phyloP scores from a whole-genome alignment of 2,113 vertebrate genomes.

The Pachycephala philippinensis region DNA sequence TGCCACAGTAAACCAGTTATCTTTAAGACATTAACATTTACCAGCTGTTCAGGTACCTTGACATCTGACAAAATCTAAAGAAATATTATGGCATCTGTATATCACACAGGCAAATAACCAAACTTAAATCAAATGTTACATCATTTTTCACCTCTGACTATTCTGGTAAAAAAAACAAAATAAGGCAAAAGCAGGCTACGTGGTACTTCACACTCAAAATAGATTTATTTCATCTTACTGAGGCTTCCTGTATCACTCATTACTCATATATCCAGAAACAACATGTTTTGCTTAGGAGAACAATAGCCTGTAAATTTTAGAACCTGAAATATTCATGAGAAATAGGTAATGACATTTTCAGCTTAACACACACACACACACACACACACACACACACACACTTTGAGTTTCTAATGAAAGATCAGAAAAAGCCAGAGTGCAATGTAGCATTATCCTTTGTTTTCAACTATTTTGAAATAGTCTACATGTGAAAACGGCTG shows the following conservation, averaged over 20 bases:
- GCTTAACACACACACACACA: neutral
- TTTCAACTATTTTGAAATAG: neutral
- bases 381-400: neutral
- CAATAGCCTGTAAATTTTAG: constrained; percentile 36
- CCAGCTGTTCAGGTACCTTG: neutral
- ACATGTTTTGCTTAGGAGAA: constrained; percentile 28
- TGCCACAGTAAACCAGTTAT: neutral
- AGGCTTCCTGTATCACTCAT: neutral
- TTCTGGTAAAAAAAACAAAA: neutral
- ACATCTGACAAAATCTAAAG: constrained; percentile 12
- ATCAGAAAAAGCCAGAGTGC: neutral
- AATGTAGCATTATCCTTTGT: neutral
- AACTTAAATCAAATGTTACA: constrained; percentile 1
- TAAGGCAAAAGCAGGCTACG: neutral
- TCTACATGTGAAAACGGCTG: neutral
- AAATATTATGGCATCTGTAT: constrained; percentile 25
- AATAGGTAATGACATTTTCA: constrained; percentile 34
- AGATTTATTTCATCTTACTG: neutral
- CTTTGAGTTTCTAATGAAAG: neutral
- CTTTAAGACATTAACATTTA: constrained; percentile 1
- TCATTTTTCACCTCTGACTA: neutral
- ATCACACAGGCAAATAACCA: neutral
- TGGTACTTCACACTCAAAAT: neutral
- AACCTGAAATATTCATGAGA: constrained; percentile 48
- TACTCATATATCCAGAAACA: constrained; percentile 12